phyloP scores from a whole-genome alignment of 2,888 invertebrate species.

The Cephus nigrinus region DNA sequence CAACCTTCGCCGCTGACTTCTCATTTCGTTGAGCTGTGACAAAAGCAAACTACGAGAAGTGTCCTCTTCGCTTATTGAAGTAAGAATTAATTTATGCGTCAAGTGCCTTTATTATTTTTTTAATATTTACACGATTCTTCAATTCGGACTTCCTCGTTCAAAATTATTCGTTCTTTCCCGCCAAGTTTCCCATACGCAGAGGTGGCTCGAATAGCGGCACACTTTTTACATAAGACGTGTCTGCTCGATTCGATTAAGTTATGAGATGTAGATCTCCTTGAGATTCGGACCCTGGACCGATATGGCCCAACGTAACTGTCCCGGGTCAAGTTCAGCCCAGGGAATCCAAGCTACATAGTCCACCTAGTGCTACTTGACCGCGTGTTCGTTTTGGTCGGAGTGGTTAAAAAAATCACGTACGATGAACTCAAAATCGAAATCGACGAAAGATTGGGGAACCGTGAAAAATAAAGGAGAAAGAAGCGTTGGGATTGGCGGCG shows the following conservation, averaged over 20 bases:
- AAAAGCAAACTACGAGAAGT: background rate
- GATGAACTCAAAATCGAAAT: background rate
- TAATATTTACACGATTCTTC: background rate
- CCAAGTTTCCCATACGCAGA: background rate
- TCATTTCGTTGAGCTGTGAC: background rate
- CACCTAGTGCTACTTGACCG: background rate
- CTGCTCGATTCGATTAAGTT: background rate
- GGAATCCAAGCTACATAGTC: background rate
- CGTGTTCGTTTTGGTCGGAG: background rate
- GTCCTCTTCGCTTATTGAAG: background rate
- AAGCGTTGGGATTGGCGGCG: background rate
- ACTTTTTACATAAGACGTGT: background rate
- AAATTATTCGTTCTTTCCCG: background rate
- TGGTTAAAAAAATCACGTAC: background rate
- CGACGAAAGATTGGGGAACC: background rate
- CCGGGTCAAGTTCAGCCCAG: background rate
- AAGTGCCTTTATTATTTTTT: background rate
- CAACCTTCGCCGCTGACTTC: slow-evolving; percentile 14
- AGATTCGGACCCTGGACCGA: background rate
- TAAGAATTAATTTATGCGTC: background rate
- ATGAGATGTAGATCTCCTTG: background rate
- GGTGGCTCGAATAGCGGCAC: background rate
- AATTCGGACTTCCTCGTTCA: background rate
- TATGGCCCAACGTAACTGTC: background rate
- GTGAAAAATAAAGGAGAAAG: background rate